A percentile compares a stretch with the other conserved stretches of the same genome.
Conservation (phyloP, 2,888 invertebrate species). For the Bhutanitis thaidina region DNA sequence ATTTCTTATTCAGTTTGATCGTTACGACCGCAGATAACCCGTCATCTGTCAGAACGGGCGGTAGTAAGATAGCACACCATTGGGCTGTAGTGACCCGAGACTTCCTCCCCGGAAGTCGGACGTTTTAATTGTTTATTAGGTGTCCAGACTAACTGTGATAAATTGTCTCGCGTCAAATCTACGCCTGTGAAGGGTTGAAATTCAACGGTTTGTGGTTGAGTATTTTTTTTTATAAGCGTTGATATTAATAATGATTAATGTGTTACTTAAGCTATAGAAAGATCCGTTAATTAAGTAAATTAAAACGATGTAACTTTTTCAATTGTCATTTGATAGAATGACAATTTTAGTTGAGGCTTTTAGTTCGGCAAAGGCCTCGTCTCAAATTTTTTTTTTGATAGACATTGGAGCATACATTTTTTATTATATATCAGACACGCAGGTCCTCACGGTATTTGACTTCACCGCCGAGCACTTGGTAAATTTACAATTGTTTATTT, state of each 20-base stretch:
- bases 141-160: conserved; percentile 37
- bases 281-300: no score
- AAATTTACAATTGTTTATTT: no score
- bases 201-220: conserved; percentile 28
- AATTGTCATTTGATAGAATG: no score
- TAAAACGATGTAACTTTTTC: no score
- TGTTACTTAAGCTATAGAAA: no score
- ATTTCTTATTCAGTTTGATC: conserved; percentile 16
- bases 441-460: no score
- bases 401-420: no score
- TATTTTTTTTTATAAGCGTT: conserved; percentile 17
- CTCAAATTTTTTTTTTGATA: no score
- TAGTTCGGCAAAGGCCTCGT: no score
- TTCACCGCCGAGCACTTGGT: no score
- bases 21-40: conserved; percentile 23
- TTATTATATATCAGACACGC: no score
- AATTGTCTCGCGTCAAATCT: conserved; percentile 29
- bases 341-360: no score
- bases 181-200: conserved; percentile 22
- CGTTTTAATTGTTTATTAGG: conserved; percentile 48
- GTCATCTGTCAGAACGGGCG: conserved; percentile 20
- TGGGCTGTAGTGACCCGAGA: conserved; percentile 25
- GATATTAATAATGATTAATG: conserved; percentile 14
- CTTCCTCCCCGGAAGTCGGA: conserved; percentile 24
- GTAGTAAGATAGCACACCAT: conserved; percentile 24